Base-by-base conservation (phyloP, 2,797 vertebrate species). In the Mus caroli region DNA sequence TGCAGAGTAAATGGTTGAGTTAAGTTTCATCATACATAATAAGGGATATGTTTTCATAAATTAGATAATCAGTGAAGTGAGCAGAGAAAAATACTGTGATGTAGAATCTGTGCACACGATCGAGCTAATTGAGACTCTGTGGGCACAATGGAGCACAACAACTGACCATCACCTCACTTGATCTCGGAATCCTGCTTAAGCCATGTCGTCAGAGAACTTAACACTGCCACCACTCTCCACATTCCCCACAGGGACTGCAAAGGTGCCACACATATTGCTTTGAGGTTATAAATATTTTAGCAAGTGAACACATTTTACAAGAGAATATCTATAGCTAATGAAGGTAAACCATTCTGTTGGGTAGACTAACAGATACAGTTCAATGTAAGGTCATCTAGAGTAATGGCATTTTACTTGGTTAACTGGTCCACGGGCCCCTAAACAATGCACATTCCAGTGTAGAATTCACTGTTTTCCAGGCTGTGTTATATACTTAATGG, bases 101-200 rank as follows among this genome's bases (percentile, higher is more conserved):
- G 19, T n/a, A 56, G 64, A 76, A 34, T 7, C 13, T 3, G 1
- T n/a, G 15, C 34, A 34, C 34, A 37, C 3, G 20, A 10, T n/a
- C 20, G n/a, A 28, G 34, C 17, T 1, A 0, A 8, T 28, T 31
- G 24, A 15, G 54, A 78, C 1, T 7, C 54, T 67, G 4, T 69
- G 64, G 62, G 46, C 6, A 4, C 0, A n/a, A 15, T 20, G 58
- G 40, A 76, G 78, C n/a, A 28, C 54, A 43, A 0, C 22, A 24
- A 2, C 24, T 40, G 24, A 17, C 3, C 4, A 0, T 28, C 28
- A 12, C 6, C 14, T 52, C 17, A 1, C n/a, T 54, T 52, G 17
- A 3, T 5, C 19, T 92, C 15, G 58, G 3, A 28, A 24, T 13
- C 15, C 58, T 13, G 22, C 0, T n/a, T 37, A 0, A 4, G 54